Conservation (phyloP, 2,888 invertebrate genomes). For the Phortica okadai region DNA sequence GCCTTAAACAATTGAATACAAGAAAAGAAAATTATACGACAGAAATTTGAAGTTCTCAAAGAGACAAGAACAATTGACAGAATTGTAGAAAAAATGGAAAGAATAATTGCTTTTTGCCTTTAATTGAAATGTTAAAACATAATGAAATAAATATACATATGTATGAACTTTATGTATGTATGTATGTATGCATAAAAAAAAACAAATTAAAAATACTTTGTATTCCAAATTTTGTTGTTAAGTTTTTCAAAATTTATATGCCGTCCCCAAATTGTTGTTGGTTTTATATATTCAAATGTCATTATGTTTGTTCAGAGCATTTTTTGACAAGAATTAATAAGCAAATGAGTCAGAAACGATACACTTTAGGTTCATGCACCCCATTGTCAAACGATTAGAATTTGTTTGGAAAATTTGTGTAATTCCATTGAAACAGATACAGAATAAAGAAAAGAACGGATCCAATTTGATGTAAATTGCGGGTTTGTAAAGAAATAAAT, state of each 20-base stretch:
- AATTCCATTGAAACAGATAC: too few relatives aligned
- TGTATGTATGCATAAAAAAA: not conserved
- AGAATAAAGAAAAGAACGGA: too few relatives aligned
- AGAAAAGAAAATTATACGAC: not conserved
- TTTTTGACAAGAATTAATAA: too few relatives aligned
- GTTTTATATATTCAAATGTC: not conserved
- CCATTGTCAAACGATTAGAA: too few relatives aligned
- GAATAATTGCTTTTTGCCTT: not conserved
- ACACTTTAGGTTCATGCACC: too few relatives aligned
- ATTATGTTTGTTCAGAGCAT: not conserved
- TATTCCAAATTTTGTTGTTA: not conserved
- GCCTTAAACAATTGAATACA: constrained; percentile 48
- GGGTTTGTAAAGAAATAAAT: too few relatives aligned
- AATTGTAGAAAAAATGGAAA: not conserved
- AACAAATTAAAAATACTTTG: not conserved
- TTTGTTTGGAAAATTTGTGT: too few relatives aligned
- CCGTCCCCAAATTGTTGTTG: constrained; percentile 13
- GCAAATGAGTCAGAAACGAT: too few relatives aligned
- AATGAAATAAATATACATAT: not conserved
- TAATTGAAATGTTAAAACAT: not conserved
- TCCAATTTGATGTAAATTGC: too few relatives aligned
- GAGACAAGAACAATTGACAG: not conserved
- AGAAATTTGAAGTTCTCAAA: not conserved
- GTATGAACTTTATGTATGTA: not conserved
- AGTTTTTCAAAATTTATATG: not conserved